Percentiles rank a stretch among this genome's conserved stretches.
phyloP scores from a whole-genome alignment of 2,888 invertebrate genomes.

The Meandrusa payeni region DNA sequence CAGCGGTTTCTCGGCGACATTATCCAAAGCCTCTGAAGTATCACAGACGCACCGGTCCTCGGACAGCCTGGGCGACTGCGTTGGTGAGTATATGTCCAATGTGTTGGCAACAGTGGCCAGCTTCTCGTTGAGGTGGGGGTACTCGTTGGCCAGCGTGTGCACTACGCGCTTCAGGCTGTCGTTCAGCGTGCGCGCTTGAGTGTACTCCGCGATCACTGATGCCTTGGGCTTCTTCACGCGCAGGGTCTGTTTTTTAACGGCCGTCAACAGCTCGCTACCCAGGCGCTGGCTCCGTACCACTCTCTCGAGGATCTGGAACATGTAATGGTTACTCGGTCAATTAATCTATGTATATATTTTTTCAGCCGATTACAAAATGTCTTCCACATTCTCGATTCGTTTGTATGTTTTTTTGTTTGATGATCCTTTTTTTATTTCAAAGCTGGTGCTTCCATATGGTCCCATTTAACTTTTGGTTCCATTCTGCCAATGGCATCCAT shows the following conservation, averaged over 20 bases:
- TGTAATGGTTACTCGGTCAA: too few species aligned
- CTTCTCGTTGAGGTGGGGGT: constrained; percentile 77
- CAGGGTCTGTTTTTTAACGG: constrained; percentile 64
- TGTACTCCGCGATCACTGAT: constrained; percentile 76
- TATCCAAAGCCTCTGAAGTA: constrained; percentile 26
- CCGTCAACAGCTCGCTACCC: constrained; percentile 79
- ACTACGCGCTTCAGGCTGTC: constrained; percentile 80
- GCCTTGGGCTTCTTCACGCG: constrained; percentile 64
- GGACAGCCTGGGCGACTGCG: constrained; percentile 45
- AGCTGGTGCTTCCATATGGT: too few species aligned
- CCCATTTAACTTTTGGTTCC: too few species aligned
- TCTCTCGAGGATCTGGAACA: constrained; percentile 69
- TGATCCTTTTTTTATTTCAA: too few species aligned
- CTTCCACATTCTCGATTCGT: too few species aligned
- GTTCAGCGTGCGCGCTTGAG: constrained; percentile 80
- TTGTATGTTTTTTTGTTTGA: too few species aligned
- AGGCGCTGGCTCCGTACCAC: constrained; percentile 87
- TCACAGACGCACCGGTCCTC: constrained; percentile 32
- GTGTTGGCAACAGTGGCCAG: constrained; percentile 68
- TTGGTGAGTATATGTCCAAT: constrained; percentile 61
- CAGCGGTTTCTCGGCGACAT: constrained; percentile 48
- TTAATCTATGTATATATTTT: too few species aligned
- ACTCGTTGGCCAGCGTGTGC: constrained; percentile 80
- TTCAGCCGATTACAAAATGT: too few species aligned
- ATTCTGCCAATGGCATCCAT: too few species aligned